Evolutionary conservation across 2,797 vertebrate species (phyloP), one percentile per base, ranked within the genome.

Genomic region (Anolis apletophallus): DNA sequence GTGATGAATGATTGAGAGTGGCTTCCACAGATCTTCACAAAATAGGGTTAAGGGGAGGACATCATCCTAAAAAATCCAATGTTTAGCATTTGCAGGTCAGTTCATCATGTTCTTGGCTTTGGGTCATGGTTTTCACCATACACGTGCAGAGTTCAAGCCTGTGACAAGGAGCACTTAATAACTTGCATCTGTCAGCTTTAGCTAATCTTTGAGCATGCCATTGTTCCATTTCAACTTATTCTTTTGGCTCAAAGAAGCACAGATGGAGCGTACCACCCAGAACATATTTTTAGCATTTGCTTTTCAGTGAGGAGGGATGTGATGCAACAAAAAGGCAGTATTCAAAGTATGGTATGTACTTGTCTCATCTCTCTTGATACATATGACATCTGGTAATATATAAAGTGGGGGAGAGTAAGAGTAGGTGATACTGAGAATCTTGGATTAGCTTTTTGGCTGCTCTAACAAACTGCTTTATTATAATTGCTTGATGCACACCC

Each of bases 131-230:
- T 89, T 88, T 76, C 61, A 91, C 50, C 0, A 0, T 85, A 68
- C 80, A 93, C 87, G 50, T 36, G 34, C 69, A 89, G 91, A 89
- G 91, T 92, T 94, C 91, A 92, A 91, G 84, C 72, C 68, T 91
- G 78, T 94, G 91, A 94, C 93, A 93, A 91, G 68, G 32, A 91
- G 82, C 50, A 81, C 88, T 93, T 94, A 94, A 94, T 93, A 91
- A 88, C 90, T 94, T 94, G 88, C 94, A 94, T 95, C 91, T 94
- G 93, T 92, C 78, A 85, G 80, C 74, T 84, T 90, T 91, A 86
- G 61, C 61, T 93, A 90, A 87, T 91, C 69, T 74, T 86, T 83
- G 88, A 80, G 83, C 29, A 90, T 88, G 72, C 55, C 81, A 61
- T 88, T 90, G 77, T 81, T 94, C 23, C 68, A 55, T 16, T 91